These are phyloP conservation scores for Ylistrum balloti DNA, from an alignment of 1,140 invertebrate species.

Conservation along the genomic window DNA sequence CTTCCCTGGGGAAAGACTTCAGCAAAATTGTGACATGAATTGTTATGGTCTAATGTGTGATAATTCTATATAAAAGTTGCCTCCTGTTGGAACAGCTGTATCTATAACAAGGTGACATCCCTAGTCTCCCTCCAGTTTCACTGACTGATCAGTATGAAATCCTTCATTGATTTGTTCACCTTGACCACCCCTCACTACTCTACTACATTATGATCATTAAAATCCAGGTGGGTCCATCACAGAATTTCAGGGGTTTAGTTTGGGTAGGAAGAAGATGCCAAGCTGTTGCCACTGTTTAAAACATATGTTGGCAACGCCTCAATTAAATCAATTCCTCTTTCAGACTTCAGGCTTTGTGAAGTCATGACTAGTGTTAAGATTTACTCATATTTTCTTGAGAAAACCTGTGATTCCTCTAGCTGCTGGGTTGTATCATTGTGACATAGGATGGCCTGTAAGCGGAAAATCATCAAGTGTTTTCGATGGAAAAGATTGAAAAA, in stretches of 20 bases:
- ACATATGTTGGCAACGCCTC: neutral
- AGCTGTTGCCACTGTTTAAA: neutral
- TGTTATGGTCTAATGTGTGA: too few relatives aligned
- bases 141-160: neutral
- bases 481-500: conserved; percentile 26
- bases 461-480: neutral
- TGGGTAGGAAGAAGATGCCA: neutral
- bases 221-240: neutral
- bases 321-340: neutral
- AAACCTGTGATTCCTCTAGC: neutral
- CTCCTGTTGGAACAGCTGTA: neutral
- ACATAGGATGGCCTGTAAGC: conserved; percentile 1
- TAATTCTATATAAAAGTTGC: neutral
- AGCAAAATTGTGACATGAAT: too few relatives aligned
- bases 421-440: neutral
- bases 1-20: too few relatives aligned
- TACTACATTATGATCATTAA: neutral
- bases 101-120: neutral
- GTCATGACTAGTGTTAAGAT: conserved; percentile 19
- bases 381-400: neutral
- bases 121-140: neutral
- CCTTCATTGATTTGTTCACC: neutral
- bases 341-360: neutral
- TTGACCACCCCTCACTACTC: neutral
- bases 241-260: neutral